phyloP scores from a whole-genome alignment of 2,888 invertebrate species.

The Chaitophorus viminalis region DNA sequence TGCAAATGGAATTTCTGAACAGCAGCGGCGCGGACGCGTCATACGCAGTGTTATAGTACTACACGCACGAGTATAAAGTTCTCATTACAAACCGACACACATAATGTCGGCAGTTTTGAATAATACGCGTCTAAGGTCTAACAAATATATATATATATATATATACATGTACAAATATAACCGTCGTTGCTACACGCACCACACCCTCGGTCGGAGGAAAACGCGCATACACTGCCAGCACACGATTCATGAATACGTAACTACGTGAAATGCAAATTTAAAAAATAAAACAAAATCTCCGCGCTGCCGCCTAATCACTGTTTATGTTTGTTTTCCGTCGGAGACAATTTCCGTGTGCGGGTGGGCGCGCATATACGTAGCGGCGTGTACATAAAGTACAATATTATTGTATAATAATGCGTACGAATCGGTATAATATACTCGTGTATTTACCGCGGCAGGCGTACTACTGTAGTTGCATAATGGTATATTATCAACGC shows the following conservation, averaged over 20 bases:
- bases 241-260: constrained; percentile 56
- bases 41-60: too few species aligned
- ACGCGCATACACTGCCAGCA: not conserved
- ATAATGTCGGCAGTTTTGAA: constrained; percentile 47
- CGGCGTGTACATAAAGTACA: too few species aligned
- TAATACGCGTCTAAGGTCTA: constrained; percentile 13
- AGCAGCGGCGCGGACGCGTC: constrained; percentile 54
- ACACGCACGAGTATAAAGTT: constrained; percentile 41
- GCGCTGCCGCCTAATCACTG: constrained; percentile 40
- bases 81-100: constrained; percentile 60
- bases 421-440: too few species aligned
- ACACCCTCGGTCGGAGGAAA: constrained; percentile 17
- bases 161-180: too few species aligned
- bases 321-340: constrained; percentile 49
- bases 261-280: constrained; percentile 38
- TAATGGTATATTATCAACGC: too few species aligned
- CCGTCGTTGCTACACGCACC: too few species aligned
- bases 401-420: too few species aligned
- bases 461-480: too few species aligned
- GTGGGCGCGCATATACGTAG: not conserved
- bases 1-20: constrained; percentile 62
- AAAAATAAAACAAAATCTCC: constrained; percentile 46
- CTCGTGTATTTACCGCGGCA: too few species aligned
- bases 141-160: too few species aligned
- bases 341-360: constrained; percentile 16